These are phyloP conservation scores for Acrossocheilus wenchowensis DNA, from an alignment of 2,797 vertebrate species.

Conservation along the genomic window DNA sequence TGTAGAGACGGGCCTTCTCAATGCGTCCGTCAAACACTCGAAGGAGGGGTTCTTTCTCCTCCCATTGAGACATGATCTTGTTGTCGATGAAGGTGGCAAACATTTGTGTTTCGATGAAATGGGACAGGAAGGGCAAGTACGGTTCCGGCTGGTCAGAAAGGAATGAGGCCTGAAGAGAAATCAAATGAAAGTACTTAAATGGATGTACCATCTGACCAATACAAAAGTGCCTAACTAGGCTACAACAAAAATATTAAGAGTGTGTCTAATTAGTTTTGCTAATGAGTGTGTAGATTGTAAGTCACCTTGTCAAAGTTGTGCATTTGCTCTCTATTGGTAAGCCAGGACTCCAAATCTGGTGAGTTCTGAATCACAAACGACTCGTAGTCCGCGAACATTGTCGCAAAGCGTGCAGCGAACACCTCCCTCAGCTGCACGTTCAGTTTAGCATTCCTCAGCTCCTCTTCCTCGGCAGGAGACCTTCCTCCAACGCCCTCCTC, in stretches of 20 bases:
- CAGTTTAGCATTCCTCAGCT: slow-evolving; percentile 87
- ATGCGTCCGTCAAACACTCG: slow-evolving; percentile 93
- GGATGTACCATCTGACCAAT: neutral
- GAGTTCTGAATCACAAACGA: slow-evolving; percentile 94
- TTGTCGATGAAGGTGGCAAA: slow-evolving; percentile 97
- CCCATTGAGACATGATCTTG: slow-evolving; percentile 97
- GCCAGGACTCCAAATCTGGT: slow-evolving; percentile 93
- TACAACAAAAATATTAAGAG: neutral
- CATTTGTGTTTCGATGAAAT: slow-evolving; percentile 98
- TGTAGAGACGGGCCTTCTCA: slow-evolving; percentile 89
- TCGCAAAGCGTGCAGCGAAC: slow-evolving; percentile 90
- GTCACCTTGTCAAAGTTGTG: slow-evolving; percentile 97
- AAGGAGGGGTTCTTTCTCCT: slow-evolving; percentile 91
- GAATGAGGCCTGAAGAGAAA: slow-evolving; percentile 88
- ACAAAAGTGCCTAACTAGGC: neutral
- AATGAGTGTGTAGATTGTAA: neutral
- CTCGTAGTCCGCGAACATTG: slow-evolving; percentile 95
- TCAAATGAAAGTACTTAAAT: neutral
- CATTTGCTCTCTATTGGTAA: slow-evolving; percentile 93
- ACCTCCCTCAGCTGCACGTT: slow-evolving; percentile 95
- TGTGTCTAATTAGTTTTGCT: neutral
- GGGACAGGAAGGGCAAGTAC: slow-evolving; percentile 93
- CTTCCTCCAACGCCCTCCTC: slow-evolving; percentile 58
- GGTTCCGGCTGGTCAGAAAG: slow-evolving; percentile 92
- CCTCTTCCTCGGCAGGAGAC: slow-evolving; percentile 80